phyloP scores from a whole-genome alignment of 2,888 invertebrate genomes.

The Dysmachus trigonus region DNA sequence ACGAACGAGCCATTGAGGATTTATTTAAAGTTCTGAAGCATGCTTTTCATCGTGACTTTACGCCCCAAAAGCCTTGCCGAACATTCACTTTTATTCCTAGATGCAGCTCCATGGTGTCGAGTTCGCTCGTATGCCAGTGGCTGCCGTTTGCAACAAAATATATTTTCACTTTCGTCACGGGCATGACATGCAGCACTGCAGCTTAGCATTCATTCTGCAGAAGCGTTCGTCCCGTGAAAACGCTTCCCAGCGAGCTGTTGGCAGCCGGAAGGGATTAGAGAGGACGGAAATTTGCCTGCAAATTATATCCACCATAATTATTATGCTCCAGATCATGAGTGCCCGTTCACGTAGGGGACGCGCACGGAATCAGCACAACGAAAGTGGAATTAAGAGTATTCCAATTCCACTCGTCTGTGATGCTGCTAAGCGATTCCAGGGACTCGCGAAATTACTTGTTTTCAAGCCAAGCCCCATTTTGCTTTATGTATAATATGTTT shows the following conservation, averaged over 20 bases:
- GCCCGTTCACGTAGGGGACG: not conserved
- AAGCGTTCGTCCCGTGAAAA: not conserved
- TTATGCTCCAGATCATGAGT: not conserved
- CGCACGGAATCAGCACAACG: not conserved
- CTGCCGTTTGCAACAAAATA: not conserved
- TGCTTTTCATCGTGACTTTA: not conserved
- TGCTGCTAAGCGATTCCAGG: not conserved
- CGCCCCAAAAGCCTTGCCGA: not conserved
- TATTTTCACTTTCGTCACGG: not conserved
- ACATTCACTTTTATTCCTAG: not conserved
- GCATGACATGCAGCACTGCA: not conserved
- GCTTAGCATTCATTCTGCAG: not conserved
- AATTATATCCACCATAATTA: not conserved
- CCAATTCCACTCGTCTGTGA: not conserved
- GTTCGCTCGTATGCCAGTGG: not conserved
- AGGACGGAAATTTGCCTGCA: not conserved
- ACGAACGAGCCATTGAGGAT: not conserved
- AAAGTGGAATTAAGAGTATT: not conserved
- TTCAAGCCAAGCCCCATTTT: not conserved
- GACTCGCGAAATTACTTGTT: not conserved
- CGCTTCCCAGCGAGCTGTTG: not conserved
- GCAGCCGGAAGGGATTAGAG: not conserved
- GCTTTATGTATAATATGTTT: not conserved
- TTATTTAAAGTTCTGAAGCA: not conserved
- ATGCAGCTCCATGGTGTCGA: not conserved